Conservation (phyloP, 2,113 vertebrate species). For the Cebus imitator region DNA sequence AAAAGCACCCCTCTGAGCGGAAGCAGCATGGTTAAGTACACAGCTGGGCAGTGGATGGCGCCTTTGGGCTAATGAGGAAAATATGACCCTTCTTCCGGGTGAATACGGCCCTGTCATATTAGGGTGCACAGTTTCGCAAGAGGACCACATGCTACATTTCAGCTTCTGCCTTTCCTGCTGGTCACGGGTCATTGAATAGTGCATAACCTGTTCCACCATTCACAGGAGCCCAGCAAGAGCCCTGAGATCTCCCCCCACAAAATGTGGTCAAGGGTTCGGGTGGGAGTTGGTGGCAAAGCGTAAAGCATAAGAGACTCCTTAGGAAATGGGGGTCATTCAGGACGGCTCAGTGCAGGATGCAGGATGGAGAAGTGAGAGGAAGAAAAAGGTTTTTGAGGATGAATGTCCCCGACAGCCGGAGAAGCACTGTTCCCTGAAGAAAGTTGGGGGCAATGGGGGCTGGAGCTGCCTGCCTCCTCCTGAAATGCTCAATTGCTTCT, state of each 20-base stretch:
- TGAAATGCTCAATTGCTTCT: constrained; percentile 53
- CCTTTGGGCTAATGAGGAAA: not conserved
- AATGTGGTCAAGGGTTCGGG: too few species aligned
- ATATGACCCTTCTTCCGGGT: not conserved
- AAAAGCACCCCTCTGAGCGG: not conserved
- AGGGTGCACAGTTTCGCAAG: not conserved
- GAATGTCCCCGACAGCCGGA: not conserved
- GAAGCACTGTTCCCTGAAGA: not conserved
- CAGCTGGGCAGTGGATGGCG: not conserved
- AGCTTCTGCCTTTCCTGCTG: not conserved
- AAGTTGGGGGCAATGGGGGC: not conserved
- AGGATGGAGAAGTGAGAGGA: not conserved
- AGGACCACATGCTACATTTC: not conserved
- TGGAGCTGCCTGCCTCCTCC: not conserved
- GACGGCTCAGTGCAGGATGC: not conserved
- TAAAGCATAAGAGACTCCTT: not conserved
- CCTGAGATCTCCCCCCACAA: not conserved
- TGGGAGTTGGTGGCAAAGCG: not conserved
- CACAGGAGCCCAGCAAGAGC: not conserved
- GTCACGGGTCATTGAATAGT: not conserved
- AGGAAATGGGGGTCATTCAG: not conserved
- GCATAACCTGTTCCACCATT: not conserved
- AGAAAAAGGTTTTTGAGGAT: not conserved
- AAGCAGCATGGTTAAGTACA: not conserved
- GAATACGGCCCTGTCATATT: not conserved